phyloP scores from a whole-genome alignment of 2,113 vertebrate genomes.

The Peromyscus leucopus region DNA sequence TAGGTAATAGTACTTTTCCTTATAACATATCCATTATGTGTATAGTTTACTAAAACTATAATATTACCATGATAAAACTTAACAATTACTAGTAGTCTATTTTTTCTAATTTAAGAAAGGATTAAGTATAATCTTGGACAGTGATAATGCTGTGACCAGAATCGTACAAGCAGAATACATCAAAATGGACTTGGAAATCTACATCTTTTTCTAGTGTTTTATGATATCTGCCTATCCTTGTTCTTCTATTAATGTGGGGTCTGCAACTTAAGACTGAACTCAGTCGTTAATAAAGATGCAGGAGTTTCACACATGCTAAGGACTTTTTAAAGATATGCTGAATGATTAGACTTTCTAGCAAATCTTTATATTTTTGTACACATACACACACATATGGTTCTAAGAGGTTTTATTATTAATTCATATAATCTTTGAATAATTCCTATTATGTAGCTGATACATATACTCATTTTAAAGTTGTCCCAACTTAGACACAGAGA shows the following conservation, averaged over 20 bases:
- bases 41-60: not conserved
- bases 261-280: constrained; percentile 17
- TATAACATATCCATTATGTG: not conserved
- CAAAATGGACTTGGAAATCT: constrained; percentile 3
- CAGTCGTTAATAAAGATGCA: constrained; percentile 1
- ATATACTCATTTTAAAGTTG: constrained; percentile 6
- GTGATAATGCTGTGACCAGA: not conserved
- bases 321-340: not conserved
- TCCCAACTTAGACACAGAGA: not conserved
- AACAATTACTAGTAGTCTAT: not conserved
- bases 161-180: not conserved
- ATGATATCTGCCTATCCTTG: not conserved
- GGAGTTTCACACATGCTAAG: not conserved
- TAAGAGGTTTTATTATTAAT: not conserved
- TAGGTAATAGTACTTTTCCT: constrained; percentile 4
- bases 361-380: not conserved
- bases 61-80: not conserved
- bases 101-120: not conserved
- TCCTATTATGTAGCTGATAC: not conserved
- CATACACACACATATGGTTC: not conserved
- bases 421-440: not conserved
- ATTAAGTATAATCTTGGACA: not conserved
- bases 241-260: not conserved
- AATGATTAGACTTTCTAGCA: not conserved
- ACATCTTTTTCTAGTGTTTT: not conserved